Conservation (phyloP, 2,797 vertebrate species). For the Chrysocyon brachyurus region DNA sequence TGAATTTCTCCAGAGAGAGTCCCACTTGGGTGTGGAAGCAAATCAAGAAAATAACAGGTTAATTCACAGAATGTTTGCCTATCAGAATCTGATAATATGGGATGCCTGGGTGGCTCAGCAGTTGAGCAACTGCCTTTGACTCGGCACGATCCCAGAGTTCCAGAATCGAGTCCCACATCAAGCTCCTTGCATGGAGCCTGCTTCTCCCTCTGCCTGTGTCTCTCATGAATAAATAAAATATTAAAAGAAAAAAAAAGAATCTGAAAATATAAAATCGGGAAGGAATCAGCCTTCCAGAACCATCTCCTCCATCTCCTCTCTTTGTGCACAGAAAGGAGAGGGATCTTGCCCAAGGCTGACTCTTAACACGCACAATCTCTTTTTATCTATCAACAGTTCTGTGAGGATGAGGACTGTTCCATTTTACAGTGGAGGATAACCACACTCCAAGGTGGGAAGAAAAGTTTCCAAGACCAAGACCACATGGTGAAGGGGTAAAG, state of each 20-base stretch:
- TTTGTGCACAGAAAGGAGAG: not conserved
- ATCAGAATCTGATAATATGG: not conserved
- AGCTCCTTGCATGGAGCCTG: too few relatives aligned
- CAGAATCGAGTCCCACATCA: too few relatives aligned
- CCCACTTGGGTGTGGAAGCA: not conserved
- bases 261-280: not conserved
- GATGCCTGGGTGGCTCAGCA: too few relatives aligned
- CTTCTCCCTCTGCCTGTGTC: too few relatives aligned
- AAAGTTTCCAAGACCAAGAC: not conserved
- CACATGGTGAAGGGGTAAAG: not conserved
- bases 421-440: not conserved
- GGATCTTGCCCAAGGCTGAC: not conserved
- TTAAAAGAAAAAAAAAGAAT: not conserved
- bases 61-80: not conserved
- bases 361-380: not conserved
- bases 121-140: too few relatives aligned
- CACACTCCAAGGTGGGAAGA: not conserved
- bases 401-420: not conserved
- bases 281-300: not conserved
- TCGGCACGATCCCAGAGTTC: too few relatives aligned
- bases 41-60: not conserved
- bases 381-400: not conserved
- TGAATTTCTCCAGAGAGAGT: not conserved
- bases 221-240: too few relatives aligned
- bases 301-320: not conserved